phyloP scores from a whole-genome alignment of 1,140 invertebrate species.

The Chelonus insularis region DNA sequence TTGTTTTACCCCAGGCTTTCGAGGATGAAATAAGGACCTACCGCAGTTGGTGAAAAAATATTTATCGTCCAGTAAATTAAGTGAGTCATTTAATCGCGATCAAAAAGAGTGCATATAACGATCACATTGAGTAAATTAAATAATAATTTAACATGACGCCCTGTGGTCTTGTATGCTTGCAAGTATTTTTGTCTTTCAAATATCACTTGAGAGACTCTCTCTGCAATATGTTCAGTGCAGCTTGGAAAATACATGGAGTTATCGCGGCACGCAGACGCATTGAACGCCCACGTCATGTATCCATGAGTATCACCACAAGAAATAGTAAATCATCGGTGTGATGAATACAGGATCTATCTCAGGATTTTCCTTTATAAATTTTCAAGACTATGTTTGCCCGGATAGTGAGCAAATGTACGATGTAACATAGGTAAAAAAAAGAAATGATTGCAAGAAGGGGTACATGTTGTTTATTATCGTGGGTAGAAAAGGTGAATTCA shows the following conservation, averaged over 20 bases:
- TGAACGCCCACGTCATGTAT: constrained; percentile 19
- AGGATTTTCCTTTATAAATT: constrained; percentile 39
- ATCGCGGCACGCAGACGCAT: neutral
- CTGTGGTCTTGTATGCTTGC: neutral
- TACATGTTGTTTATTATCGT: constrained; percentile 11
- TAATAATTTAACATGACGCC: constrained; percentile 4
- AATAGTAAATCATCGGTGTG: constrained; percentile 43
- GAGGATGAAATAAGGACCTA: too few relatives aligned
- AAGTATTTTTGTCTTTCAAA: neutral
- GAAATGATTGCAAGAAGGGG: neutral
- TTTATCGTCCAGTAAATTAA: too few relatives aligned
- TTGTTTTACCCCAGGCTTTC: too few relatives aligned
- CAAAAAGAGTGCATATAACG: neutral
- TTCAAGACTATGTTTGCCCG: neutral
- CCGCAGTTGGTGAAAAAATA: too few relatives aligned
- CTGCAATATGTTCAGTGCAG: neutral
- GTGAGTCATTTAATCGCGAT: constrained; percentile 14
- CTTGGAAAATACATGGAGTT: neutral
- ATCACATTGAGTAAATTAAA: neutral
- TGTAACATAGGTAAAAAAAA: too few relatives aligned
- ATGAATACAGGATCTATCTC: constrained; percentile 44
- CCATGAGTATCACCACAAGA: constrained; percentile 30
- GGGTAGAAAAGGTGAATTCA: constrained; percentile 29
- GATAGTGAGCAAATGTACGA: too few relatives aligned
- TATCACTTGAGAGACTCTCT: neutral